Base-by-base conservation (phyloP, 2,797 vertebrate genomes). In the Orestias chungarensis region DNA sequence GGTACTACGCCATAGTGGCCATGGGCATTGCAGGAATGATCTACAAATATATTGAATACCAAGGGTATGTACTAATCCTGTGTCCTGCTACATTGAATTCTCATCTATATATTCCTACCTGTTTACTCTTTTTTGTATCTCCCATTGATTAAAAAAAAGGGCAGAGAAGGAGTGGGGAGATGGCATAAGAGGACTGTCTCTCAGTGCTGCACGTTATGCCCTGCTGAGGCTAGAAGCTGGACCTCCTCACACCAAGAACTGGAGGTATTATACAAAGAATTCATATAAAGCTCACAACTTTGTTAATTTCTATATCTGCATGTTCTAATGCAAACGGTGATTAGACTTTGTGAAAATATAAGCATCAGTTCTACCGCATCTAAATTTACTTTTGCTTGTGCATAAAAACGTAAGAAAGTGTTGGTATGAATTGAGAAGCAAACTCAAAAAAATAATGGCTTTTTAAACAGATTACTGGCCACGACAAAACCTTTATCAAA, bases 1-100 rank as follows among this genome's bases (percentile, higher is more conserved):
- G 98, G 98, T 99, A 99, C 88, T 99, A 99, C 0, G 98, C 98
- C 54, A 95, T 99, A 71, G 97, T 98, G 55, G 98, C 98, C 72
- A 99, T 99, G 96, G 93, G 95, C 38, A 99, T 99, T 38, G 98
- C 98, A 10, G 97, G 97, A 87, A 97, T 99, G 97, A 99, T 99
- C 92, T 99, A 99, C 94, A 99, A 99, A 90, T 99, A 99, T 93
- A 99, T 99, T 31, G 98, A 99, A 82, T 99, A 98, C 83, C 97
- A 99, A 86, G 98, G 98, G 98, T 99, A 92, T 85, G 97, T 95
- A 42, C 82, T 27, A 4, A 74, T 42, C 44, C 14, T 8, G 44
- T 72, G 33, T 66, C 11, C 29, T 23, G 50, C 25, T 64, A 35
- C 0, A 5, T 1, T 47, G 10, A 23, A 38, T 62, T 62, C 23